Evolutionary conservation across 2,797 vertebrate genomes (phyloP).

Genomic region (Schizothorax lantsangensis): DNA sequence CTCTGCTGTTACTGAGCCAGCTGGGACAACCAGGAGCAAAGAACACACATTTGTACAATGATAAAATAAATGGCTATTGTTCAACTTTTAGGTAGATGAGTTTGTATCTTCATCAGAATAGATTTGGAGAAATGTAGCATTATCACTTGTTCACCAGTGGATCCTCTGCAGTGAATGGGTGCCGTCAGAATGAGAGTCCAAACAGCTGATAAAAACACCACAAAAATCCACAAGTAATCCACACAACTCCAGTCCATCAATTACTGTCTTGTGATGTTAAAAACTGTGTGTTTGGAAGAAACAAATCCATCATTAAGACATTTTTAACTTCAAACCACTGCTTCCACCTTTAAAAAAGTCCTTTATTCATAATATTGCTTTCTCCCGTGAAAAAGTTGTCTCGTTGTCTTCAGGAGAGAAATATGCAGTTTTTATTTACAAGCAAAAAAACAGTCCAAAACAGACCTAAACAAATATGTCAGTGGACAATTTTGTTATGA

Average conservation of each 20-base stretch:
- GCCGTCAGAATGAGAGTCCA: neutral
- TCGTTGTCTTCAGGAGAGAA: too few species aligned
- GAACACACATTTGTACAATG: neutral
- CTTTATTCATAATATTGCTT: too few species aligned
- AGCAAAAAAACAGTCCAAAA: too few species aligned
- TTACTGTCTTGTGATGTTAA: too few species aligned
- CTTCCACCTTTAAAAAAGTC: neutral
- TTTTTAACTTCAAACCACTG: too few species aligned
- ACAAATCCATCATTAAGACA: too few species aligned
- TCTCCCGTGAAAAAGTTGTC: too few species aligned
- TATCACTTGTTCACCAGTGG: neutral
- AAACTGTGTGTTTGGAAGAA: too few species aligned
- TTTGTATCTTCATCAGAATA: neutral
- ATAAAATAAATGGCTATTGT: neutral
- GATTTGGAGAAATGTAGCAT: neutral
- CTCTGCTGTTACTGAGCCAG: constrained; percentile 20
- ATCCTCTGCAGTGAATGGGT: neutral
- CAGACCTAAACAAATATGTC: too few species aligned
- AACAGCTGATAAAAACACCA: neutral
- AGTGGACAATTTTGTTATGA: too few species aligned
- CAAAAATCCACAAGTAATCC: neutral
- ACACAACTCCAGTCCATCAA: neutral
- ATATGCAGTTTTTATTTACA: too few species aligned
- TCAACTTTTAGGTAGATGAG: neutral
- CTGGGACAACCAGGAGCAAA: constrained; percentile 23